phyloP scores from a whole-genome alignment of 2,113 vertebrate species.

The Xiphophorus maculatus region DNA sequence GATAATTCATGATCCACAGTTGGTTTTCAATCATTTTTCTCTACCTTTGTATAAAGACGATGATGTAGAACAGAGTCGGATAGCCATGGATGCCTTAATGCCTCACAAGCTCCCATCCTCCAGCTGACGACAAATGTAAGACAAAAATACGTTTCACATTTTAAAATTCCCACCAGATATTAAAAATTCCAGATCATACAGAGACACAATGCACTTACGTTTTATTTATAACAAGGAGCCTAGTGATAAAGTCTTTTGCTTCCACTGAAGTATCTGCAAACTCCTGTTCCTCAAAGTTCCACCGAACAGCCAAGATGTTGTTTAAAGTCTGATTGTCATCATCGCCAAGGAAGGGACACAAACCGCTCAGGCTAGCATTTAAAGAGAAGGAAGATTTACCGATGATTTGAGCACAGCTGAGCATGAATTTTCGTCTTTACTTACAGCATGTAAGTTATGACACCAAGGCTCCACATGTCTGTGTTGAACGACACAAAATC shows the following conservation, averaged over 20 bases:
- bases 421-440: slow-evolving; percentile 50
- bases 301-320: slow-evolving; percentile 92
- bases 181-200: not conserved
- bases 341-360: slow-evolving; percentile 97
- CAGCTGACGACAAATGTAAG: slow-evolving; percentile 81
- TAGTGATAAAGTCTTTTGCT: slow-evolving; percentile 94
- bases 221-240: slow-evolving; percentile 91
- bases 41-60: slow-evolving; percentile 85
- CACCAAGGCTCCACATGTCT: slow-evolving; percentile 98
- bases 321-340: slow-evolving; percentile 91
- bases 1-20: not conserved
- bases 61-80: slow-evolving; percentile 87
- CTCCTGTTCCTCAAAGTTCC: slow-evolving; percentile 92
- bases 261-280: slow-evolving; percentile 87
- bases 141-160: not conserved
- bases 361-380: slow-evolving; percentile 87
- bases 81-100: slow-evolving; percentile 95
- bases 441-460: slow-evolving; percentile 98
- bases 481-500: slow-evolving; percentile 97
- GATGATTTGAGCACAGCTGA: not conserved
- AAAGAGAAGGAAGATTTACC: not conserved
- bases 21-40: not conserved
- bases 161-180: not conserved
- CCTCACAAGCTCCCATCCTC: slow-evolving; percentile 92
- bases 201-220: slow-evolving; percentile 74